Evolutionary conservation across 2,797 vertebrate genomes (phyloP), one percentile per base, ranked within the genome.

Genomic region (Malurus splendens): DNA sequence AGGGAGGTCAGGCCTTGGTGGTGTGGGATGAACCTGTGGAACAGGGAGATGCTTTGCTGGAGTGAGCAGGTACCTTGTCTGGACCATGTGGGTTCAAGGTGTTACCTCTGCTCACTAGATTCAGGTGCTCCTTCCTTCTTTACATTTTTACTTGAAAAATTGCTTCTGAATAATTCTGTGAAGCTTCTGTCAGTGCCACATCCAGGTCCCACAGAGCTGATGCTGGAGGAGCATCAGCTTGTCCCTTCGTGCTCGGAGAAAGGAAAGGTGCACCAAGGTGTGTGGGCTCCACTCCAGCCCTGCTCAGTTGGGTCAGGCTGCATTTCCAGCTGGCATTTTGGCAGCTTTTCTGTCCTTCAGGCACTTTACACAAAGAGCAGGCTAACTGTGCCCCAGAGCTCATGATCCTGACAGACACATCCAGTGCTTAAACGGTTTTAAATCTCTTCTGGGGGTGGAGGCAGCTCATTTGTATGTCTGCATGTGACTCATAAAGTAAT

Each of bases 101-200:
- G 10, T 85, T 68, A 16, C 38, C 62, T 75, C 70, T 78, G 79
- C 66, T 78, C 33, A 18, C 66, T 47, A 70, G 12, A 36, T 78
- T 50, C 64, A 59, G 70, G 59, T 86, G 75, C 72, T 89, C 38
- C 38, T 77, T 80, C n/a, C 33, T 70, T 38, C 23, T 38, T 61
- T 82, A 76, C 9, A 0, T 64, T 84, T 87, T 42, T 76, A 93
- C 92, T 95, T 95, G 90, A 93, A 92, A 86, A 88, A 5, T 7
- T 25, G 27, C 45, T 65, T 74, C 84, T 30, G 80, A 56, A 18
- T 47, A 32, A 70, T 50, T 78, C 48, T 56, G 86, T 70, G 89
- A 81, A 75, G 36, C 28, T 42, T 50, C 79, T 67, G 60, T 12
- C 33, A 7, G 4, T 16, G 30, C 66, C 76, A 5, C 1, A 0